phyloP scores from a whole-genome alignment of 2,888 invertebrate genomes.

The Stenodema calcarata region DNA sequence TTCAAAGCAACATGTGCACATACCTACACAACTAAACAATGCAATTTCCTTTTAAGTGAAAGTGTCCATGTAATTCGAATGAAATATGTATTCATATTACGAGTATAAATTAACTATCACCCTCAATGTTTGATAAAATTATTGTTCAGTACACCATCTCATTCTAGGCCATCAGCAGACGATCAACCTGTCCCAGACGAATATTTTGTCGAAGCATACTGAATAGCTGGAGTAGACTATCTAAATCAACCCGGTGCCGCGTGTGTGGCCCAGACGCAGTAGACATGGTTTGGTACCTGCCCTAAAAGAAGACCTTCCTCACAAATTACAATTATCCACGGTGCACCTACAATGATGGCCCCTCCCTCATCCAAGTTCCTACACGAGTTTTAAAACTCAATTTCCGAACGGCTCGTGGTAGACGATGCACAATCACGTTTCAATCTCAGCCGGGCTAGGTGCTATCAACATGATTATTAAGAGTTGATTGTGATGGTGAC shows the following conservation, averaged over 20 bases:
- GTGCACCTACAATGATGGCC: not conserved
- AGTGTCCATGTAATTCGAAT: no score
- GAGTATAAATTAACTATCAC: no score
- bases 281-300: constrained; percentile 27
- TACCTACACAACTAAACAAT: no score
- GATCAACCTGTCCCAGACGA: not conserved
- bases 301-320: not conserved
- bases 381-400: not conserved
- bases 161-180: not conserved
- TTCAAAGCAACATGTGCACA: no score
- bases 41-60: no score
- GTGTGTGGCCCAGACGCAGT: not conserved
- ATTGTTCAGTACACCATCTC: no score
- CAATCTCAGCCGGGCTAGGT: no score
- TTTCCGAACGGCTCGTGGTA: not conserved
- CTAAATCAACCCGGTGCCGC: not conserved
- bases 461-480: no score
- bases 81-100: no score
- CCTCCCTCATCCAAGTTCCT: not conserved
- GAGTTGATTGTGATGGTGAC: no score
- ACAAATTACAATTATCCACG: not conserved
- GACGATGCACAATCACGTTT: no score
- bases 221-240: not conserved
- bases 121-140: no score
- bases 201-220: not conserved